Evolutionary conservation across 2,113 vertebrate species (phyloP), one percentile per base, ranked within the genome.

Genomic region (Sebastes schlegelii): DNA sequence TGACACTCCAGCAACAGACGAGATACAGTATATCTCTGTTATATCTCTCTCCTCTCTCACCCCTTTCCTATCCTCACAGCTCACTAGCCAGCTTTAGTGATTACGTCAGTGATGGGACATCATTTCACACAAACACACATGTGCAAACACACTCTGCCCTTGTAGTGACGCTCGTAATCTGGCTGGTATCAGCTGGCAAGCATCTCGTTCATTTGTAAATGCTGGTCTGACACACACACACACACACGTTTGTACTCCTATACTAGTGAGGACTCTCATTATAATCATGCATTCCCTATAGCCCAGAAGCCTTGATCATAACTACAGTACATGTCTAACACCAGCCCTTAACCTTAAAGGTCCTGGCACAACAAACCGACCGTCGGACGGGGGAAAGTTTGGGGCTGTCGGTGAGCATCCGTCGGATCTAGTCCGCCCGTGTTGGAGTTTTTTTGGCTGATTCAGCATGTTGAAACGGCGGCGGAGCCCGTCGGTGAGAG

Each of bases 151-250:
- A 69, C 40, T 16, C 13, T 82, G 26, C 54, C 84, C 58, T 80
- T 66, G 54, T 57, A 19, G 23, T 54, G 67, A 66, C 17, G n/a
- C 42, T 76, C 34, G 13, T 54, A 45, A 48, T 34, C 51, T 73
- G 49, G 48, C 21, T 76, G 43, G 14, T 71, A 62, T 78, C 72
- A 84, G 64, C 57, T 76, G 76, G 54, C n/a, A 40, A 42, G 51
- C 62, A 19, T 64, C 73, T 71, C 46, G n/a, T 49, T 55, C 65
- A 61, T 67, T 40, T 60, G 9, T 12, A 46, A 19, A 79, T 73
- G 66, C 11, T 48, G 34, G 6, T 68, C 52, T 55, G 26, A 77
- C 16, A 74, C 34, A 42, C 42, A 74, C 43, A 78, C 21, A 74
- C 23, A 79, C 13, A 72, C 40, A 26, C 46, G 12, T 26, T 46